Percentiles rank a stretch among this genome's conserved stretches.
phyloP scores from a whole-genome alignment of 1,140 invertebrate genomes.

The Drosophila kurseongensis region DNA sequence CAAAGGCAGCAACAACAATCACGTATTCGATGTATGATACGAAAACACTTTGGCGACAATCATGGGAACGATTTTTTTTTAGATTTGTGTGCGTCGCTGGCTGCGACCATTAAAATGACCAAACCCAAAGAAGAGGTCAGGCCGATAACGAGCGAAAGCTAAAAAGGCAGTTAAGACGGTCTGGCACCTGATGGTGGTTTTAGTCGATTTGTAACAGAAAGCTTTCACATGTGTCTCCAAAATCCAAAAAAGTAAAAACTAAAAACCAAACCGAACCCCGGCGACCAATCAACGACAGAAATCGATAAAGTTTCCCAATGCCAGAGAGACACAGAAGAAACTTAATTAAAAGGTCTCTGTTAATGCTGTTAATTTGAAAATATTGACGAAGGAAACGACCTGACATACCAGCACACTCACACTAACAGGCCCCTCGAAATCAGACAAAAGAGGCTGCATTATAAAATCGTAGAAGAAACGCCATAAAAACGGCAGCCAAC shows the following conservation, averaged over 20 bases:
- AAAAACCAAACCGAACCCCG: slow-evolving; percentile 20
- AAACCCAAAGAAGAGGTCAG: slow-evolving; percentile 73
- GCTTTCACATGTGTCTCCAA: slow-evolving; percentile 77
- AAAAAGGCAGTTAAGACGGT: slow-evolving; percentile 56
- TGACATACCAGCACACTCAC: slow-evolving; percentile 39
- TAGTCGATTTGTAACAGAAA: slow-evolving; percentile 78
- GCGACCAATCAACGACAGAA: slow-evolving; percentile 63
- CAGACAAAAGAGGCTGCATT: slow-evolving; percentile 56
- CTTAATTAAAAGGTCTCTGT: slow-evolving; percentile 82
- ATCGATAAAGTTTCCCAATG: slow-evolving; percentile 79
- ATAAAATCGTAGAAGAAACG: slow-evolving; percentile 75
- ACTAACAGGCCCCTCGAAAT: slow-evolving; percentile 5
- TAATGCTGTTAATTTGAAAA: slow-evolving; percentile 82
- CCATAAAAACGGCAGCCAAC: slow-evolving; percentile 68
- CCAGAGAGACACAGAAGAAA: slow-evolving; percentile 62
- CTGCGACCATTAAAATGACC: slow-evolving; percentile 64
- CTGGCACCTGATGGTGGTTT: slow-evolving; percentile 54
- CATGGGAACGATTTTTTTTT: slow-evolving; percentile 72
- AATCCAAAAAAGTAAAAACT: slow-evolving; percentile 22
- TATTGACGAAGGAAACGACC: slow-evolving; percentile 79
- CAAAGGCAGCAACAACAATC: slow-evolving; percentile 52
- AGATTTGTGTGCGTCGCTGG: slow-evolving; percentile 30
- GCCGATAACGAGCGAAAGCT: slow-evolving; percentile 81
- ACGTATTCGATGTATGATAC: slow-evolving; percentile 79
- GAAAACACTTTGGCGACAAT: slow-evolving; percentile 83